Base-by-base conservation (phyloP, 2,113 vertebrate genomes). In the Xenopus tropicalis region DNA sequence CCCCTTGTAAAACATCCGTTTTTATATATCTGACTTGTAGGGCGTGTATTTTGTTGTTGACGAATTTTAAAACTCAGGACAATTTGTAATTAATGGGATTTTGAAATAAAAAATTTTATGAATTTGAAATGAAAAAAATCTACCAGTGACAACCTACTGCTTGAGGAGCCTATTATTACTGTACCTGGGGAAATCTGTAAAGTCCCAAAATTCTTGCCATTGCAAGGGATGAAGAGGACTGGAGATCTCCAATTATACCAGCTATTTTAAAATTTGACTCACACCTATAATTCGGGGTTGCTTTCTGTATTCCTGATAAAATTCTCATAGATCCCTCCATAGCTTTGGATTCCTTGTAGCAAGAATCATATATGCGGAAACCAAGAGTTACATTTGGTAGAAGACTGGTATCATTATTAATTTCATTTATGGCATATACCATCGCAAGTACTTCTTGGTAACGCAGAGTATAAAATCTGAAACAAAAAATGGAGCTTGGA, bases 301-400 rank as follows among this genome's bases (percentile, higher is more conserved):
- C 5, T 16, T 43, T 11, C 14, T 22, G 48, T 14, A 19, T 17
- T 10, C 71, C 71, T 4, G 61, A 65, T 17, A 72, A 14, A 56
- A 72, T 21, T 22, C 44, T 20, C 16, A 72, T 37, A 9, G 51
- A 54, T 12, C 48, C 46, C 0, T 72, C 14, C n/a, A 72, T 12
- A 3, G 61, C 64, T 44, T 24, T 16, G 17, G 24, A 43, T 65
- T 72, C 62, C 17, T 65, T 65, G n/a, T 42, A 14, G 17, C 37
- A 57, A 6, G 62, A 72, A 2, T 72, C 71, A 23, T 56, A 44
- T 17, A 72, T n/a, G 19, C 42, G 46, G 16, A 65, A 54, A 6
- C 71, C 71, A n/a, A 72, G 42, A 4, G 71, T 52, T n/a, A 72
- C 65, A 14, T 72, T 72, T 56, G 61, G 71, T 2, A 72, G 61